Percentiles rank a stretch among this genome's conserved stretches.
phyloP scores from a whole-genome alignment of 2,888 invertebrate species.

The Spisula solida region DNA sequence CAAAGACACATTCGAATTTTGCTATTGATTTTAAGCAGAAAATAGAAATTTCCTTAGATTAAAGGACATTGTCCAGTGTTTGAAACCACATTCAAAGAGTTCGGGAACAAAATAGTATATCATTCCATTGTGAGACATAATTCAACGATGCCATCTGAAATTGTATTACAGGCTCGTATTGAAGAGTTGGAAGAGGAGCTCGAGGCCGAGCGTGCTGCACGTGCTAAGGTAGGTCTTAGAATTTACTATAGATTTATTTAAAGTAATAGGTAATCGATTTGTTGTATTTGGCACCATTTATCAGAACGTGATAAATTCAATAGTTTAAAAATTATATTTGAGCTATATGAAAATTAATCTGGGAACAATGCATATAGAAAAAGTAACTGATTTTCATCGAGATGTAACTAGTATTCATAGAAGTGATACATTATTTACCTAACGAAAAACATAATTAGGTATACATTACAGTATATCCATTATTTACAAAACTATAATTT shows the following conservation, averaged over 20 bases:
- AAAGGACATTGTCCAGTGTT: conserved; percentile 11
- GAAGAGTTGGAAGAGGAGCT: conserved; percentile 99
- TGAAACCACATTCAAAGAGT: conserved; percentile 10
- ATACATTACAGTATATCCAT: background rate
- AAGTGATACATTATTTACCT: background rate
- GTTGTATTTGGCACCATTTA: too few species aligned
- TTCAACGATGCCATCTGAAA: conserved; percentile 50
- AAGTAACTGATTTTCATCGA: background rate
- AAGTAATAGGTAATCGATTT: too few species aligned
- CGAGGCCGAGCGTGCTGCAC: conserved; percentile 99
- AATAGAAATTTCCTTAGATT: background rate
- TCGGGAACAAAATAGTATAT: conserved; percentile 31
- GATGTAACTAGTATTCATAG: background rate
- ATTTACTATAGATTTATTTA: background rate
- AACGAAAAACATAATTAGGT: background rate
- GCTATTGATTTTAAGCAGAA: background rate
- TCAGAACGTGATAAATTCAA: too few species aligned
- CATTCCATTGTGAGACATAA: conserved; percentile 37
- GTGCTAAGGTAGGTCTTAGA: conserved; percentile 92
- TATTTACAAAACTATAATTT: conserved; percentile 12
- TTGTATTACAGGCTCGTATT: conserved; percentile 90
- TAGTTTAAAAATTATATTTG: too few species aligned
- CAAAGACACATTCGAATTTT: background rate
- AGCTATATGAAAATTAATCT: too few species aligned
- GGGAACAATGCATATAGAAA: too few species aligned